phyloP scores from a whole-genome alignment of 2,888 invertebrate genomes.

The Electrophaes corylata region DNA sequence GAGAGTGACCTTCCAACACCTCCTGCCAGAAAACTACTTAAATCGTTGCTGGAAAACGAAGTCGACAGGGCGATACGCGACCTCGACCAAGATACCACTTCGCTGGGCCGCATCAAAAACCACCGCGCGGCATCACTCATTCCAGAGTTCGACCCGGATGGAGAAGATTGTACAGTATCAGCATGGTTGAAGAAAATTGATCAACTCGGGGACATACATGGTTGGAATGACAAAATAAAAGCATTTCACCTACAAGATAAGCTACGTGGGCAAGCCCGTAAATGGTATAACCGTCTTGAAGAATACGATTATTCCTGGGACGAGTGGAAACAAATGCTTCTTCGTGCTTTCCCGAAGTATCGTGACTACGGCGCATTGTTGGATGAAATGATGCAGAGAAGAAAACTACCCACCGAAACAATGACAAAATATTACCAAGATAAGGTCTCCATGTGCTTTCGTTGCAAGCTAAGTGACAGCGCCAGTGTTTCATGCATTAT shows the following conservation, averaged over 20 bases:
- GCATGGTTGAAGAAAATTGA: constrained; percentile 14
- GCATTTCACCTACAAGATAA: constrained; percentile 40
- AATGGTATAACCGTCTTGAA: constrained; percentile 41
- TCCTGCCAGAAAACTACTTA: not conserved
- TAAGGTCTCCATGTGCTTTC: constrained; percentile 44
- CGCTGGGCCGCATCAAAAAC: too few relatives aligned
- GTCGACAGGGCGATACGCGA: too few relatives aligned
- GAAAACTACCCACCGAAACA: constrained; percentile 21
- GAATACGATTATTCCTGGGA: constrained; percentile 43
- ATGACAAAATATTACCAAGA: constrained; percentile 50
- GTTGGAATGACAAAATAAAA: constrained; percentile 39
- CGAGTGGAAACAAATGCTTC: constrained; percentile 43
- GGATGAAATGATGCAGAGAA: constrained; percentile 41
- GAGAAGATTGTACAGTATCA: constrained; percentile 12
- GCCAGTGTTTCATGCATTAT: constrained; percentile 44
- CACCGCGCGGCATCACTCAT: too few relatives aligned
- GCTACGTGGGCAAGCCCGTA: constrained; percentile 41
- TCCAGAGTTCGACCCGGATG: constrained; percentile 18
- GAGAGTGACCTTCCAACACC: not conserved
- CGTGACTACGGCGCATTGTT: constrained; percentile 38
- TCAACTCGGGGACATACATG: constrained; percentile 21
- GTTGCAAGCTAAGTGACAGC: constrained; percentile 40
- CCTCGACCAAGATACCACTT: too few relatives aligned
- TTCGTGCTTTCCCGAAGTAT: constrained; percentile 42
- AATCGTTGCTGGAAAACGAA: not conserved